These are phyloP conservation scores for Bettongia penicillata DNA, from an alignment of 2,113 vertebrate species.

Conservation along the genomic window DNA sequence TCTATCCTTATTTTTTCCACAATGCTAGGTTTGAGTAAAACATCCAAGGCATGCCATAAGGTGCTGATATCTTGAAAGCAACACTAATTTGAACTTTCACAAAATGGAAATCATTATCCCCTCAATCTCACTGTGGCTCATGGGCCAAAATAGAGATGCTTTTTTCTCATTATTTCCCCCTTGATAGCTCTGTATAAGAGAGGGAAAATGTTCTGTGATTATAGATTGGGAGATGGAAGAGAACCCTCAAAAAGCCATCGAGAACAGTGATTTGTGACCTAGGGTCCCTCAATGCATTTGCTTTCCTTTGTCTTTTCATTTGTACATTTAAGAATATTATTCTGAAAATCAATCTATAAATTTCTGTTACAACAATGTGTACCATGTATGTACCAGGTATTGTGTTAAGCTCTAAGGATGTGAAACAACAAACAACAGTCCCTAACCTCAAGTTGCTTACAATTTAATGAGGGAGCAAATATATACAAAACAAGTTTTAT, in stretches of 20 bases:
- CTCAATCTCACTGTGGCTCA: not conserved
- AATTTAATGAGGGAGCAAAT: not conserved
- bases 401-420: not conserved
- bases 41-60: not conserved
- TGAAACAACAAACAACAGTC: not conserved
- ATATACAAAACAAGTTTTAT: not conserved
- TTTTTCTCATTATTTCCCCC: not conserved
- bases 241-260: not conserved
- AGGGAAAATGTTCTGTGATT: not conserved
- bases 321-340: not conserved
- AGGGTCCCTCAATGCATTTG: not conserved
- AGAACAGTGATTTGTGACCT: not conserved
- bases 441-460: not conserved
- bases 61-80: not conserved
- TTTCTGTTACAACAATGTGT: not conserved
- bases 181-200: not conserved
- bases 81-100: slow-evolving; percentile 7
- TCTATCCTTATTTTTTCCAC: not conserved
- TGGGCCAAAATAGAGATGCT: not conserved
- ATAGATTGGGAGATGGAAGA: not conserved
- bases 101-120: not conserved
- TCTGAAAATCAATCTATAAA: not conserved
- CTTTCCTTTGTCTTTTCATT: not conserved
- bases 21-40: not conserved
- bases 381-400: not conserved